Base-by-base conservation (phyloP, 1,140 invertebrate genomes). In the Ceratina australensis region DNA sequence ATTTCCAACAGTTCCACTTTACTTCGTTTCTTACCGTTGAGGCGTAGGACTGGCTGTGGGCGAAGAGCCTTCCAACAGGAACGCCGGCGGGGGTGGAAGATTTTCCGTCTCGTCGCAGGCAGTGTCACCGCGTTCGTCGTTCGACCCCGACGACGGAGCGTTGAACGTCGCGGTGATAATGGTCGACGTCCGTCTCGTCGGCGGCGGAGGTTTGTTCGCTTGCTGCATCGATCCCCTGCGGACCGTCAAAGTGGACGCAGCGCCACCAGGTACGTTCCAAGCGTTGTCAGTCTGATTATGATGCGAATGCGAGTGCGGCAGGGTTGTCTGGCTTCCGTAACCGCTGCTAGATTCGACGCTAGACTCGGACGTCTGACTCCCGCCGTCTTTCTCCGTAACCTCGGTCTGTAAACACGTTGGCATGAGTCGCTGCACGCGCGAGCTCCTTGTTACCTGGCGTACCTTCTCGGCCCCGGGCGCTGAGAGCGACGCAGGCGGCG, bases 71-170 rank as follows among this genome's bases (percentile, higher is more conserved):
- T 96, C 95, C 33, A 97, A 91, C 52, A 98, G 92, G 88, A 97
- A 97, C 12, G 96, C 95, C 7, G 97, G 96, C 47, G 97, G 96
- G 24, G 97, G 96, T 49, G 97, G 97, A 78, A 97, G 92, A 88
- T 95, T 95, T 84, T 96, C 96, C 72, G 91, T 89, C 75, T 92
- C 91, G 15, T 92, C 91, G n/a, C 85, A 87, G 72, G 83, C 83
- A 76, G 52, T 82, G 64, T 76, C 74, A 49, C 61, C 56, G 15
- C 84, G 84, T 24, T 89, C 89, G 12, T 91, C 89, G 12, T 78
- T 84, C 24, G 66, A 69, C 20, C 60, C 60, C 12, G 78, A 59
- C 12, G 79, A 74, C 10, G 82, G 76, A 66, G 49, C 79, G 66
- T 50, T 84, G 68, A 82, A 88, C 65, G 83, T 87, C 1, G 86